phyloP scores from a whole-genome alignment of 2,797 vertebrate species.

The Micrastur ruficollis region DNA sequence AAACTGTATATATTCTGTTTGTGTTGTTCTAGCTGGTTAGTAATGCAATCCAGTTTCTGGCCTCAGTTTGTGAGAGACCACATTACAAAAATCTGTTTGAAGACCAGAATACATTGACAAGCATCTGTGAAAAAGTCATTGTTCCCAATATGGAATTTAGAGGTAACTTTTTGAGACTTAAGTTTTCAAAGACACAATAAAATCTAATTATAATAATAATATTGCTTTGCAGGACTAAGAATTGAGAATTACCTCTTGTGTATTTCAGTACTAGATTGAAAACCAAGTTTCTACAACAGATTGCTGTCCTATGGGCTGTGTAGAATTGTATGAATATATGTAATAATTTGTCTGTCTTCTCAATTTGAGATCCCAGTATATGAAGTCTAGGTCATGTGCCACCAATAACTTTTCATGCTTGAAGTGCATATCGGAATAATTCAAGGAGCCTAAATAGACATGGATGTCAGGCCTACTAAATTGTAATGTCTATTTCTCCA shows the following conservation, averaged over 20 bases:
- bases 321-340: background rate
- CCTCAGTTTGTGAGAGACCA: conserved; percentile 95
- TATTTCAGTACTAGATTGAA: background rate
- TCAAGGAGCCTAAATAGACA: background rate
- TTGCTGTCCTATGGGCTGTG: background rate
- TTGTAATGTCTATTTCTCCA: background rate
- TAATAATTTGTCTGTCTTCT: background rate
- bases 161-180: conserved; percentile 77
- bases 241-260: background rate
- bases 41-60: conserved; percentile 99
- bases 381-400: background rate
- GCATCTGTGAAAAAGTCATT: conserved; percentile 99
- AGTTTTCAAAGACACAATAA: background rate
- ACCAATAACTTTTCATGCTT: background rate
- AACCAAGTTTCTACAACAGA: background rate
- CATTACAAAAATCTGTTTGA: conserved; percentile 99
- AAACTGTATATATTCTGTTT: background rate
- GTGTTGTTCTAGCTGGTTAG: conserved; percentile 87
- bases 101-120: conserved; percentile 94
- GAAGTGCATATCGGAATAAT: background rate
- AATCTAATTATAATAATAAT: background rate
- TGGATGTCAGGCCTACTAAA: background rate
- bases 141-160: conserved; percentile 99
- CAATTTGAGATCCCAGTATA: background rate
- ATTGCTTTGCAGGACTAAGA: background rate